phyloP scores from a whole-genome alignment of 2,113 vertebrate species.

The Semnopithecus entellus region DNA sequence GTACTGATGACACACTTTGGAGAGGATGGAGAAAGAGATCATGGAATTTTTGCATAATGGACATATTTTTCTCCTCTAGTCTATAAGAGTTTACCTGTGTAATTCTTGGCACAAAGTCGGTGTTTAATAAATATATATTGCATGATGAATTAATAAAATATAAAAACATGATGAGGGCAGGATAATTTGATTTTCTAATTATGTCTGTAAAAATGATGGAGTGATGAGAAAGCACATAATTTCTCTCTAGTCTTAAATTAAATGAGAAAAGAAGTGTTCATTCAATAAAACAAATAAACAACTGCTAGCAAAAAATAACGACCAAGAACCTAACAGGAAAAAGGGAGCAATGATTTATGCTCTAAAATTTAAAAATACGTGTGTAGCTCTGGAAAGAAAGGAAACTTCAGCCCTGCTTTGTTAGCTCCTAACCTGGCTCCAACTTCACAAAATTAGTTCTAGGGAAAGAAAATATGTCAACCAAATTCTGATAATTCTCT shows the following conservation, averaged over 20 bases:
- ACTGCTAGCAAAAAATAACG: neutral
- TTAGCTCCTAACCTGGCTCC: neutral
- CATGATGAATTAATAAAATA: neutral
- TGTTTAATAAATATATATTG: neutral
- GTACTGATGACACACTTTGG: neutral
- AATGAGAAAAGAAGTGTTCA: neutral
- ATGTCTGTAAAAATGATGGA: neutral
- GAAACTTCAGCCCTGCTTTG: neutral
- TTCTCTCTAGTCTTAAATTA: neutral
- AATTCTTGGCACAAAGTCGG: neutral
- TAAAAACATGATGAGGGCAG: neutral
- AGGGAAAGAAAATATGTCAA: neutral
- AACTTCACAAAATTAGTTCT: neutral
- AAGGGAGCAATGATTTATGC: neutral
- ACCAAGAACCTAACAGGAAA: neutral
- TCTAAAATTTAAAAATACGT: neutral
- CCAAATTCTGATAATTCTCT: neutral
- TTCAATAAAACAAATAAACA: neutral
- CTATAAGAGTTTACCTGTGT: neutral
- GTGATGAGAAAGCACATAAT: neutral
- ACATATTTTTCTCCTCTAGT: neutral
- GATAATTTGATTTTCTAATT: constrained; percentile 20
- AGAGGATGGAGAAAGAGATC: neutral
- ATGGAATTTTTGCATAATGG: neutral
- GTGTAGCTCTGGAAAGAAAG: neutral